These are phyloP conservation scores for Drosophila rubida DNA, from an alignment of 2,888 invertebrate genomes.

Conservation along the genomic window DNA sequence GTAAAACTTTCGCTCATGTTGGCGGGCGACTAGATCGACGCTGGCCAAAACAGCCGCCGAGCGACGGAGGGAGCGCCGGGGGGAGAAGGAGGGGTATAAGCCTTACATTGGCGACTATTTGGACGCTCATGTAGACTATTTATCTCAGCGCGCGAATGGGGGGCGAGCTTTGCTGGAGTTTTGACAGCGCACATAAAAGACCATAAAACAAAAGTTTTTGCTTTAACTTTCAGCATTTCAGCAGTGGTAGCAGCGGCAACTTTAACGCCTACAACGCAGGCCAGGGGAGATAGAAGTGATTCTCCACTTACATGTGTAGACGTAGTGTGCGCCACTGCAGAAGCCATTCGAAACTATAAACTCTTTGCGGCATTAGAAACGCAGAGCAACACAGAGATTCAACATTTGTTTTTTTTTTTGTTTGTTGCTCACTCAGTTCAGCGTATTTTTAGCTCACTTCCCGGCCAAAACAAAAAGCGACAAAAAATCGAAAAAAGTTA, in stretches of 20 bases:
- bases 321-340: conserved; percentile 11
- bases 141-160: conserved; percentile 60
- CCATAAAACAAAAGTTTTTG: conserved; percentile 81
- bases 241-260: conserved; percentile 63
- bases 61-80: not conserved
- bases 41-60: not conserved
- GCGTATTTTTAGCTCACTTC: conserved; percentile 15
- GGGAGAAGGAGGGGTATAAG: conserved; percentile 18
- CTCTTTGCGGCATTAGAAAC: conserved; percentile 78
- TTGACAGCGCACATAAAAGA: conserved; percentile 81
- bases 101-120: conserved; percentile 76
- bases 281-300: not conserved
- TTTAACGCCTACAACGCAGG: conserved; percentile 77
- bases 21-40: conserved; percentile 35
- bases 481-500: conserved; percentile 38
- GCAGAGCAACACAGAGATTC: conserved; percentile 61
- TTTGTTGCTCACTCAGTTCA: too few relatives aligned
- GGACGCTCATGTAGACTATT: conserved; percentile 76
- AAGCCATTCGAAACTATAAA: conserved; percentile 68
- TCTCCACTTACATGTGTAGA: conserved; percentile 1
- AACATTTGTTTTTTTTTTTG: conserved; percentile 61
- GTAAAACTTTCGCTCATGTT: conserved; percentile 80
- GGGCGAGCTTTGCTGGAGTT: conserved; percentile 61
- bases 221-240: conserved; percentile 72
- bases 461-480: conserved; percentile 6